phyloP scores from a whole-genome alignment of 2,888 invertebrate genomes.

The Ichneumoninae sp. region DNA sequence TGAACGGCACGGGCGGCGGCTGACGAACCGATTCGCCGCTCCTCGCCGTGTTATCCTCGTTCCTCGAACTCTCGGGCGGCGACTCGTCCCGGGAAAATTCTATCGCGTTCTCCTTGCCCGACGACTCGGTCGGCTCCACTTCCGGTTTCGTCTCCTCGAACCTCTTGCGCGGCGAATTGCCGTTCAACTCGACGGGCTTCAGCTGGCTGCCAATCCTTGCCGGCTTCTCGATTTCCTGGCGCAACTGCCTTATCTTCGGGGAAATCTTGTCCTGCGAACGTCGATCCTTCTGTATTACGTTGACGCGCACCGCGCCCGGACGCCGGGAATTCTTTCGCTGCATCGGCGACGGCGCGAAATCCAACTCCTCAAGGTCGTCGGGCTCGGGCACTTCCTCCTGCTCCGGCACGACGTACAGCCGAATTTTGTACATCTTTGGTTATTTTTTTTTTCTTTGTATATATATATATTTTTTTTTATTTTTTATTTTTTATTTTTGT shows the following conservation, averaged over 20 bases:
- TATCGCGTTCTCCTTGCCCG: conserved; percentile 57
- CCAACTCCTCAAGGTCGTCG: conserved; percentile 71
- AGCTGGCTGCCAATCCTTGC: conserved; percentile 34
- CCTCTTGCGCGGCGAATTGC: conserved; percentile 55
- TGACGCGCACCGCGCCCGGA: conserved; percentile 71
- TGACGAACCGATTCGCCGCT: conserved; percentile 30
- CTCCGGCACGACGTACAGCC: conserved; percentile 76
- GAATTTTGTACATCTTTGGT: conserved; percentile 74
- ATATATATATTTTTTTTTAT: not conserved
- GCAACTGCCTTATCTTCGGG: conserved; percentile 69
- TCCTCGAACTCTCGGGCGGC: not conserved
- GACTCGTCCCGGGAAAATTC: conserved; percentile 17
- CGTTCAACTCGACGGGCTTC: conserved; percentile 37
- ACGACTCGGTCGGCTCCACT: conserved; percentile 39
- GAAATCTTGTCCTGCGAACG: conserved; percentile 60
- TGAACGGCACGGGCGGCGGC: conserved; percentile 61
- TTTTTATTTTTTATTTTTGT: not conserved
- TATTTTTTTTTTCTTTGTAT: not conserved
- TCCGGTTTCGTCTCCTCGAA: conserved; percentile 51
- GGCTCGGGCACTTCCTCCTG: conserved; percentile 71
- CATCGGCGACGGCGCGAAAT: conserved; percentile 67
- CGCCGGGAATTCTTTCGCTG: conserved; percentile 74
- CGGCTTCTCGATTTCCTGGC: conserved; percentile 64
- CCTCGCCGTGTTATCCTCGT: conserved; percentile 7
- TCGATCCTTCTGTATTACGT: conserved; percentile 70